A percentile compares a stretch with the other conserved stretches of the same genome.
Conservation (phyloP, 64 coral and sea anemone genomes). For the Porites australiensis region DNA sequence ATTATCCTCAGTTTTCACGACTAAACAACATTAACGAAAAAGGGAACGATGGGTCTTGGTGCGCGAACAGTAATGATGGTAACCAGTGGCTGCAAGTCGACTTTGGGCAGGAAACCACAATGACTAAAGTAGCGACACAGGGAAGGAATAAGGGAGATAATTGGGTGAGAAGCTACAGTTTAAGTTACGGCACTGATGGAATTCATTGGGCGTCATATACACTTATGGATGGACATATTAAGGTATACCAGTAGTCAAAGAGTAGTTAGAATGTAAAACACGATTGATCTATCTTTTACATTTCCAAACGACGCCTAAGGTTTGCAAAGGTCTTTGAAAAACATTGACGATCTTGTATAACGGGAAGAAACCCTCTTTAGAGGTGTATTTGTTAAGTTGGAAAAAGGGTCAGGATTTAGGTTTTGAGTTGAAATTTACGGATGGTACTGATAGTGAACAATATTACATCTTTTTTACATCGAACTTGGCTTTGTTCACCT, state of each 20-base stretch:
- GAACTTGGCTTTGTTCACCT: too few species aligned
- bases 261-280: too few species aligned
- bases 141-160: neutral
- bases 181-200: constrained; percentile 38
- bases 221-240: constrained; percentile 28
- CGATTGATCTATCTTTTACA: too few species aligned
- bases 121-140: constrained; percentile 51
- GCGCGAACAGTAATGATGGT: neutral
- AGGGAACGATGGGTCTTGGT: constrained; percentile 2
- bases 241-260: neutral
- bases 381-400: too few species aligned
- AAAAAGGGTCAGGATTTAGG: too few species aligned
- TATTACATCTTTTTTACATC: too few species aligned
- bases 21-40: neutral
- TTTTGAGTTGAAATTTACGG: too few species aligned
- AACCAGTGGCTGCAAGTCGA: constrained; percentile 39
- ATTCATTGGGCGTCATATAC: constrained; percentile 31
- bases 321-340: too few species aligned
- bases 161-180: constrained; percentile 37
- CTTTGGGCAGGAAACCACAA: constrained; percentile 7
- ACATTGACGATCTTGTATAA: too few species aligned
- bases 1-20: constrained; percentile 12
- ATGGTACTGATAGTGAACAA: too few species aligned
- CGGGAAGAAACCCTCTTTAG: too few species aligned
- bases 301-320: too few species aligned